Evolutionary conservation across 2,888 invertebrate species (phyloP).

Genomic region (Hyalella azteca): DNA sequence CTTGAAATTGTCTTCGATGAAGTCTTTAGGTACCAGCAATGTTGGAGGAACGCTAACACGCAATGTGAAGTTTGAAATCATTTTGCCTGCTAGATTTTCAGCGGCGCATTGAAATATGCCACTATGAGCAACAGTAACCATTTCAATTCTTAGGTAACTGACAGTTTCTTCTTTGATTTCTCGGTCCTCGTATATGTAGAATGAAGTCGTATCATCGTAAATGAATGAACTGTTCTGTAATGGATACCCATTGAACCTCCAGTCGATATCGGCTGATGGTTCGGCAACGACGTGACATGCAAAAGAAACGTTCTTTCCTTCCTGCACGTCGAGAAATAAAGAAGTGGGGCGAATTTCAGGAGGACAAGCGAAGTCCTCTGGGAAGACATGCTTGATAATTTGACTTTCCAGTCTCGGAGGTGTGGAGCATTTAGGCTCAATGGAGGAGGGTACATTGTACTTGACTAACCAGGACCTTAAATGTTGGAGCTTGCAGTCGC

Average conservation of each 20-base stretch:
- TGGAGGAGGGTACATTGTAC: constrained; percentile 71
- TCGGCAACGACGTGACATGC: constrained; percentile 41
- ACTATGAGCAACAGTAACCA: constrained; percentile 39
- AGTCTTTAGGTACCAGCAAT: constrained; percentile 36
- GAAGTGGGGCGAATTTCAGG: constrained; percentile 68
- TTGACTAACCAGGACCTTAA: constrained; percentile 82
- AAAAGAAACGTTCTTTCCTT: constrained; percentile 42
- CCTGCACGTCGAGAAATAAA: constrained; percentile 39
- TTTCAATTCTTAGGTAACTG: constrained; percentile 39
- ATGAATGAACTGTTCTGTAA: constrained; percentile 41
- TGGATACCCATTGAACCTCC: constrained; percentile 40
- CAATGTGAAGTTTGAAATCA: constrained; percentile 43
- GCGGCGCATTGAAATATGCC: constrained; percentile 43
- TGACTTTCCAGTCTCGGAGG: constrained; percentile 65
- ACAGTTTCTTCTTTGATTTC: constrained; percentile 34
- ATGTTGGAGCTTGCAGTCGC: constrained; percentile 82
- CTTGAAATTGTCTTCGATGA: constrained; percentile 29
- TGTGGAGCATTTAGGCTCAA: constrained; percentile 75
- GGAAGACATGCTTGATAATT: constrained; percentile 76
- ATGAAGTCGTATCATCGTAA: constrained; percentile 40
- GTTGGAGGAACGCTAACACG: constrained; percentile 40
- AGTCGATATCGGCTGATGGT: constrained; percentile 28
- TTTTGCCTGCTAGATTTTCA: constrained; percentile 41
- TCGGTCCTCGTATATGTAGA: constrained; percentile 37
- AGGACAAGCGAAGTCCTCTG: constrained; percentile 85